Evolutionary conservation across 2,113 vertebrate genomes (phyloP).

Genomic region (Hepsetus odoe): DNA sequence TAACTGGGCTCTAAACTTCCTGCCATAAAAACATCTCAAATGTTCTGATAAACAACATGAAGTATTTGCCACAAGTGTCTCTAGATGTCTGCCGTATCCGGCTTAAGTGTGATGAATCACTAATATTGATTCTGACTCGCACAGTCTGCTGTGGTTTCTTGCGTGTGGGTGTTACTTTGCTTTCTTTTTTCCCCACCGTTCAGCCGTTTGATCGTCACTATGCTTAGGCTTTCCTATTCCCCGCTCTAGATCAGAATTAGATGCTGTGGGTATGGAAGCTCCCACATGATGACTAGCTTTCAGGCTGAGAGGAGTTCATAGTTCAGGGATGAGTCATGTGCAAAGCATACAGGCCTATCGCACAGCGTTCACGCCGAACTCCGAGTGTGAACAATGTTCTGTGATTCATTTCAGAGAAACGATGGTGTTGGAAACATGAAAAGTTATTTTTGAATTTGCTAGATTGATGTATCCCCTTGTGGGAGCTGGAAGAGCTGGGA

Average conservation of each 20-base stretch:
- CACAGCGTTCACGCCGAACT: neutral
- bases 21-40: neutral
- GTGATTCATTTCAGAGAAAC: neutral
- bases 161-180: neutral
- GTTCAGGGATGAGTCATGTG: conserved; percentile 12
- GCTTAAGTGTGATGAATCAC: conserved; percentile 24
- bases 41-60: neutral
- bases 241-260: neutral
- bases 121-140: neutral
- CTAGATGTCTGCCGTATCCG: neutral
- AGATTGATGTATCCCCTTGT: neutral
- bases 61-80: neutral
- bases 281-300: conserved; percentile 7
- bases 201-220: neutral
- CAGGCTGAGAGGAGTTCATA: neutral
- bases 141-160: neutral
- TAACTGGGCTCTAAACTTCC: neutral
- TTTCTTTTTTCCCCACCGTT: neutral
- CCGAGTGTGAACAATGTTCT: neutral
- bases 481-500: no score
- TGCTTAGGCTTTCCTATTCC: neutral
- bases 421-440: neutral
- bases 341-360: neutral
- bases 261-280: neutral
- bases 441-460: neutral